Conservation (phyloP, 1,140 invertebrate species). For the Drosophila jambulina region DNA sequence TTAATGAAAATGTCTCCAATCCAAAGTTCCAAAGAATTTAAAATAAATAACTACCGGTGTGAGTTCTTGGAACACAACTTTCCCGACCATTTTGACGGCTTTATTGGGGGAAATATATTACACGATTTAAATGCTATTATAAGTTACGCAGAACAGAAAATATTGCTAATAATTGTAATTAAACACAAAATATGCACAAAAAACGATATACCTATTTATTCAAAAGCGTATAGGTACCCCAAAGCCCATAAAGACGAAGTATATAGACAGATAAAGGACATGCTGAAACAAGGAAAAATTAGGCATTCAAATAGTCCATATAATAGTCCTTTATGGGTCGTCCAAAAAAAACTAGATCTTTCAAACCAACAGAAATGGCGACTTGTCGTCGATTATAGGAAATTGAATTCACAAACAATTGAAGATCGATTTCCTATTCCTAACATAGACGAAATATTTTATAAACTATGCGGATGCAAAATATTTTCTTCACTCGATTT, state of each 20-base stretch:
- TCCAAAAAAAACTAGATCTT: neutral
- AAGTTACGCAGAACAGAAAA: neutral
- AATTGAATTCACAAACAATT: neutral
- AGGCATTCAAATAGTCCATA: neutral
- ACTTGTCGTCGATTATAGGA: neutral
- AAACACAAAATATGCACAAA: neutral
- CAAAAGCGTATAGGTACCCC: conserved; percentile 1
- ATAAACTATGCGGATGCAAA: neutral
- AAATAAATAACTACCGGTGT: neutral
- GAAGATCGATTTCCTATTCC: neutral
- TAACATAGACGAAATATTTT: neutral
- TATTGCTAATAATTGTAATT: neutral
- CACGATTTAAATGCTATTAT: neutral
- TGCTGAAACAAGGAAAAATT: neutral
- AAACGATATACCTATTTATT: neutral
- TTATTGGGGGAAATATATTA: neutral
- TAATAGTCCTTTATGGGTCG: neutral
- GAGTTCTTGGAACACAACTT: conserved; percentile 1
- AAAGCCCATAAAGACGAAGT: neutral
- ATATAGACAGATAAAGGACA: neutral
- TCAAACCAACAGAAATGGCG: neutral
- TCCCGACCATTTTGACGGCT: neutral
- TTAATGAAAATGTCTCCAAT: neutral
- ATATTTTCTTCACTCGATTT: neutral
- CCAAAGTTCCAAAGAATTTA: neutral